These are phyloP conservation scores for Adrianichthys oophorus DNA, from an alignment of 2,797 vertebrate genomes.

Conservation along the genomic window DNA sequence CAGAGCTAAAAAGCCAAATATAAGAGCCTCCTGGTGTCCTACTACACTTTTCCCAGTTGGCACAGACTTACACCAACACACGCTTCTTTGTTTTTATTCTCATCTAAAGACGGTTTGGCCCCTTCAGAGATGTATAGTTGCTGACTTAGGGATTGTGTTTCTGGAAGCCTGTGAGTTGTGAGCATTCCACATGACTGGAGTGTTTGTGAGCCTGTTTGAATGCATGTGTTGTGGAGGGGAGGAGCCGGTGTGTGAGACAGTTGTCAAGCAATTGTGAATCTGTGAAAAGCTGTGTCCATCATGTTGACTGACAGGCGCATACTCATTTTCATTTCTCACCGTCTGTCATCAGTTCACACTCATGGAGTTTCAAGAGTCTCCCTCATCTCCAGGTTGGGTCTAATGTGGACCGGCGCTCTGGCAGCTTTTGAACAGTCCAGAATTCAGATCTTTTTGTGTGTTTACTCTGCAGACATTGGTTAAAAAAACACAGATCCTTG, in stretches of 20 bases:
- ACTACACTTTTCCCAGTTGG: conserved; percentile 49
- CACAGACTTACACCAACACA: conserved; percentile 32
- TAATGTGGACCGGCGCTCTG: conserved; percentile 28
- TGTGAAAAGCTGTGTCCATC: conserved; percentile 73
- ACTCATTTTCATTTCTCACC: conserved; percentile 42
- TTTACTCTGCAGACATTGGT: conserved; percentile 5
- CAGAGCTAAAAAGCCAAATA: conserved; percentile 40
- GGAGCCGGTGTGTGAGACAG: conserved; percentile 54
- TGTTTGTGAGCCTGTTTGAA: conserved; percentile 26
- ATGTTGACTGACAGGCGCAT: conserved; percentile 63
- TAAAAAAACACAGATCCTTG: conserved; percentile 31
- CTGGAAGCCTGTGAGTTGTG: conserved; percentile 50
- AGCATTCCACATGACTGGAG: conserved; percentile 33
- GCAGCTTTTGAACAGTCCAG: conserved; percentile 27
- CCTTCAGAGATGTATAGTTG: conserved; percentile 60
- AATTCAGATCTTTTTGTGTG: background rate
- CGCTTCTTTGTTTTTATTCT: conserved; percentile 51
- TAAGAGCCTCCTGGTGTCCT: conserved; percentile 50
- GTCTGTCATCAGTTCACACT: conserved; percentile 6
- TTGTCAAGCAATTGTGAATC: conserved; percentile 70
- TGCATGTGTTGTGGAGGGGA: conserved; percentile 18
- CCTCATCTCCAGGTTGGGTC: conserved; percentile 26
- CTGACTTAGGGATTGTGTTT: conserved; percentile 67
- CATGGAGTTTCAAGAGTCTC: conserved; percentile 9
- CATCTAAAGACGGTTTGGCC: conserved; percentile 55